A percentile compares a stretch with the other conserved stretches of the same genome.
Evolutionary conservation across 2,113 vertebrate species (phyloP).

Genomic region (Amphiprion ocellaris): DNA sequence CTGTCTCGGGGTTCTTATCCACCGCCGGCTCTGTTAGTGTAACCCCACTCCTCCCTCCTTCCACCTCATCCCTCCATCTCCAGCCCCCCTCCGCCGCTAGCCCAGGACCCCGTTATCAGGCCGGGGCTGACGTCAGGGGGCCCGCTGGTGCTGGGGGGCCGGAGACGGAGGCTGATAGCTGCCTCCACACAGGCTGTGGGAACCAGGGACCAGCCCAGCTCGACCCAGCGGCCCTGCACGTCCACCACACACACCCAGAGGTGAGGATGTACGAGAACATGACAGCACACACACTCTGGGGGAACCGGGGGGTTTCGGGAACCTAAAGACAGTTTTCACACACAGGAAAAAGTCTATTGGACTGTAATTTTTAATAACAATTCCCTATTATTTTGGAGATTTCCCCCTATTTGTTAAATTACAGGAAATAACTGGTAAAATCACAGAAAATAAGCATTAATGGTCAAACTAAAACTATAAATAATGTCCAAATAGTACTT

Average conservation of each 20-base stretch:
- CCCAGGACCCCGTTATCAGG: constrained; percentile 79
- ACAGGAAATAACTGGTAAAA: too few relatives aligned
- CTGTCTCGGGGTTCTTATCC: constrained; percentile 85
- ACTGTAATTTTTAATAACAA: too few relatives aligned
- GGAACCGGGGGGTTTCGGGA: background rate
- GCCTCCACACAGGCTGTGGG: constrained; percentile 82
- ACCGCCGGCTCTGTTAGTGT: constrained; percentile 86
- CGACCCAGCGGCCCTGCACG: constrained; percentile 73
- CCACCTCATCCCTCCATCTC: constrained; percentile 73
- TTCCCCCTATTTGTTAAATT: too few relatives aligned
- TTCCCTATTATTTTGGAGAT: too few relatives aligned
- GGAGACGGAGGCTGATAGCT: constrained; percentile 82
- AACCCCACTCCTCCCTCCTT: constrained; percentile 79
- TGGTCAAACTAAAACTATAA: too few relatives aligned
- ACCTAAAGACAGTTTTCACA: background rate
- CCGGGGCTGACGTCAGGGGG: constrained; percentile 80
- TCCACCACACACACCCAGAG: constrained; percentile 65
- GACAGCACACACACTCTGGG: background rate
- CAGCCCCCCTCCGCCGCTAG: constrained; percentile 30
- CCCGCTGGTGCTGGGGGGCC: constrained; percentile 76
- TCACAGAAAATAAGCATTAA: too few relatives aligned
- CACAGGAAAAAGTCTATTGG: too few relatives aligned
- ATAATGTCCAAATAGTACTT: too few relatives aligned
- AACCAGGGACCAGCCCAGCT: constrained; percentile 73
- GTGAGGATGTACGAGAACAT: constrained; percentile 2